Evolutionary conservation across 1,140 invertebrate species (phyloP).

Genomic region (Thaumatotibia leucotreta): DNA sequence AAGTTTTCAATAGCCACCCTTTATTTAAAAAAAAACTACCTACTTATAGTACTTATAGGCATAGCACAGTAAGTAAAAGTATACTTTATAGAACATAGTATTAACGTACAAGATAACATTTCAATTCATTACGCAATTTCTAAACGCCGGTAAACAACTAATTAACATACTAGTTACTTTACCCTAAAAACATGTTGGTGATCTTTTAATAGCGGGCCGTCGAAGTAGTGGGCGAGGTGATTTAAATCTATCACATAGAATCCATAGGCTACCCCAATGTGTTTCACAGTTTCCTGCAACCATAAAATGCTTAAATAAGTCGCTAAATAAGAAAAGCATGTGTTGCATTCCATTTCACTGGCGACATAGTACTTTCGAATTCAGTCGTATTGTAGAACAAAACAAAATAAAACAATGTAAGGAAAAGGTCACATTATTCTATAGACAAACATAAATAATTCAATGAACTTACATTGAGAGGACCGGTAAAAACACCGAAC

Average conservation of each 20-base stretch:
- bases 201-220: conserved; percentile 83
- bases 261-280: conserved; percentile 97
- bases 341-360: neutral
- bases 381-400: neutral
- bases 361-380: neutral
- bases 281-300: conserved; percentile 77
- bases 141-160: conserved; percentile 21
- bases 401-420: conserved; percentile 15
- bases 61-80: too few relatives aligned
- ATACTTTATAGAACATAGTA: conserved; percentile 18
- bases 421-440: conserved; percentile 15
- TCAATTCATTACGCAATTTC: conserved; percentile 18
- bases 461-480: conserved; percentile 86
- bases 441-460: conserved; percentile 17
- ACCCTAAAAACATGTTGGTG: conserved; percentile 92
- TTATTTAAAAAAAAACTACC: too few relatives aligned
- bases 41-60: too few relatives aligned
- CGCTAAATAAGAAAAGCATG: neutral
- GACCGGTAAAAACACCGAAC: conserved; percentile 96
- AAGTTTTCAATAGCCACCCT: too few relatives aligned
- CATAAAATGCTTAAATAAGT: conserved; percentile 16
- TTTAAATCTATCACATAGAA: conserved; percentile 92
- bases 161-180: conserved; percentile 28
- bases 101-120: neutral
- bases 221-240: conserved; percentile 88